These are phyloP conservation scores for Ectemnius lituratus DNA, from an alignment of 2,888 invertebrate species.

Conservation along the genomic window DNA sequence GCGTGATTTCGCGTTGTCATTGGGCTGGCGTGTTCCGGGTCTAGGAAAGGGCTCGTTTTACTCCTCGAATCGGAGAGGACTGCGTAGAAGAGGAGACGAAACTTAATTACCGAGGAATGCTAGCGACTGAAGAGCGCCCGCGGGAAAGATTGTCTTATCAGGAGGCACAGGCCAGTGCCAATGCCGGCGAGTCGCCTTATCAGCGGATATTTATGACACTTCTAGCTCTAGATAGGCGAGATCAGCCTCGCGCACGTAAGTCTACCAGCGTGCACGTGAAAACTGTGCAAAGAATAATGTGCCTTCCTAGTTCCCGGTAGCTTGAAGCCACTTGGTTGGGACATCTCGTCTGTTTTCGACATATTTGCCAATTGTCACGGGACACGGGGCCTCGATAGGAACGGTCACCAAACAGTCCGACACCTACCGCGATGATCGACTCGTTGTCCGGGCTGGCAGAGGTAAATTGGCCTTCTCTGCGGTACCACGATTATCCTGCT, in stretches of 20 bases:
- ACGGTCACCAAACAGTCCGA: constrained; percentile 60
- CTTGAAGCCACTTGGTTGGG: too few relatives aligned
- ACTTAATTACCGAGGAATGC: constrained; percentile 19
- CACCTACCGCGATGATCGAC: constrained; percentile 66
- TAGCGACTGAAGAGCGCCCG: constrained; percentile 21
- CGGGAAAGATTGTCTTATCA: constrained; percentile 37
- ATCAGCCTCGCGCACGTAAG: too few relatives aligned
- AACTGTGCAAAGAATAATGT: constrained; percentile 8
- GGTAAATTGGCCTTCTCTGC: constrained; percentile 34
- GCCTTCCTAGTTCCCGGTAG: not conserved
- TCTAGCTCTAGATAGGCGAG: not conserved
- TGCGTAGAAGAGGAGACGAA: constrained; percentile 20
- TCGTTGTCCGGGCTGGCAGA: constrained; percentile 60
- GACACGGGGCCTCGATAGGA: too few relatives aligned
- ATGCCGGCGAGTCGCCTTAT: constrained; percentile 21
- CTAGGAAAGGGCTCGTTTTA: too few relatives aligned
- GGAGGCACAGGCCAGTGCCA: constrained; percentile 17
- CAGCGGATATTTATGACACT: constrained; percentile 7
- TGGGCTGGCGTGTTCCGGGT: not conserved
- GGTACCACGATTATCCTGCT: constrained; percentile 63
- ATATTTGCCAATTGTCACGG: too few relatives aligned
- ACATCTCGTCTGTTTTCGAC: too few relatives aligned
- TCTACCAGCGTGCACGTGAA: not conserved
- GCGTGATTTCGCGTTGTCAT: not conserved
- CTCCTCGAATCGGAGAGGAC: constrained; percentile 14